A percentile compares a stretch with the other conserved stretches of the same genome.
phyloP scores from a whole-genome alignment of 2,888 invertebrate genomes.

The Tetrapedia diversipes region DNA sequence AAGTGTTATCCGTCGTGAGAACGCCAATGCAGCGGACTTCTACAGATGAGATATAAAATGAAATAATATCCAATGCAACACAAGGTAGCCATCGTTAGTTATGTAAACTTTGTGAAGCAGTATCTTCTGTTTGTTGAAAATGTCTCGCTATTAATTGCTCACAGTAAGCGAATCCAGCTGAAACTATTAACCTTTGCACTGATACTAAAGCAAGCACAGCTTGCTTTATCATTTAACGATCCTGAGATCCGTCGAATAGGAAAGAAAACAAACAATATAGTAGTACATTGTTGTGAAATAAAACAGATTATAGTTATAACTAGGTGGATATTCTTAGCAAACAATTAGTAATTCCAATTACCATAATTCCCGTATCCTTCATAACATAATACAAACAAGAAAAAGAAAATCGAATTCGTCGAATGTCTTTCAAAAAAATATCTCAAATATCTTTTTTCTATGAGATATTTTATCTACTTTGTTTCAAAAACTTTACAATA shows the following conservation, averaged over 20 bases:
- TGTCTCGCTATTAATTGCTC: neutral
- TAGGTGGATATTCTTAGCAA: neutral
- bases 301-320: neutral
- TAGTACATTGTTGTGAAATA: neutral
- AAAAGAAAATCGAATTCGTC: neutral
- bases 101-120: neutral
- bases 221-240: slow-evolving; percentile 44
- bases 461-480: too few species aligned
- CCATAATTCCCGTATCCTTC: too few species aligned
- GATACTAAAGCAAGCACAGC: slow-evolving; percentile 39
- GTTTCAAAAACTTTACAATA: neutral
- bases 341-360: slow-evolving; percentile 10
- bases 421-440: too few species aligned
- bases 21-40: neutral
- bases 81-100: too few species aligned
- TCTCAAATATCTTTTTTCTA: too few species aligned
- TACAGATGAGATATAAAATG: neutral
- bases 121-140: neutral
- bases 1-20: neutral
- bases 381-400: neutral
- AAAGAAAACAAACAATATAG: neutral
- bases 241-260: slow-evolving; percentile 39
- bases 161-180: too few species aligned
- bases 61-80: neutral
- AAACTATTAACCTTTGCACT: neutral